Evolutionary conservation across 2,797 vertebrate genomes (phyloP).

Genomic region (Botia kubotai): DNA sequence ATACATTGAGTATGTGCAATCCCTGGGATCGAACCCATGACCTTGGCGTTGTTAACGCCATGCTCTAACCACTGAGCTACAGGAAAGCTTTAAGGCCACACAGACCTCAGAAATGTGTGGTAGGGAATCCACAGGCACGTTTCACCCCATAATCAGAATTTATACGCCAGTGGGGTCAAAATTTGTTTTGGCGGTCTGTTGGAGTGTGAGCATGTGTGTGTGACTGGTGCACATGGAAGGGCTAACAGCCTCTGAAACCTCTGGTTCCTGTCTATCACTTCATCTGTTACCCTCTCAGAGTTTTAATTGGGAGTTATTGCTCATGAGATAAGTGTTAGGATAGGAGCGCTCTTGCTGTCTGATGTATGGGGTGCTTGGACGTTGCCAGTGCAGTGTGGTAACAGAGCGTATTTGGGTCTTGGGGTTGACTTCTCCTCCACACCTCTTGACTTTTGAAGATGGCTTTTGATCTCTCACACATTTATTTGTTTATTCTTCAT

Average conservation of each 20-base stretch:
- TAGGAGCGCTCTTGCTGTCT: slow-evolving; percentile 68
- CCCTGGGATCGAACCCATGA: no score
- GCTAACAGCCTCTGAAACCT: slow-evolving; percentile 65
- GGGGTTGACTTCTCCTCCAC: slow-evolving; percentile 61
- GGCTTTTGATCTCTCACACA: slow-evolving; percentile 35
- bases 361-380: slow-evolving; percentile 77
- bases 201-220: slow-evolving; percentile 36
- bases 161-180: slow-evolving; percentile 38
- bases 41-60: no score
- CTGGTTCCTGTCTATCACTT: slow-evolving; percentile 62
- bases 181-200: slow-evolving; percentile 50
- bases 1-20: no score
- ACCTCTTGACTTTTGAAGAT: slow-evolving; percentile 42
- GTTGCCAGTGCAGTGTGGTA: slow-evolving; percentile 43
- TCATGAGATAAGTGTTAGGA: slow-evolving; percentile 76
- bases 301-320: slow-evolving; percentile 80
- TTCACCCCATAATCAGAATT: slow-evolving; percentile 45
- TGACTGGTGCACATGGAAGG: slow-evolving; percentile 44
- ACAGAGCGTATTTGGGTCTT: slow-evolving; percentile 63
- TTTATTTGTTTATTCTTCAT: slow-evolving; percentile 42
- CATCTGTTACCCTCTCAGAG: slow-evolving; percentile 66
- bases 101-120: slow-evolving; percentile 44
- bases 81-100: slow-evolving; percentile 33
- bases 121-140: slow-evolving; percentile 21
- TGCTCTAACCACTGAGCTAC: no score